phyloP scores from a whole-genome alignment of 2,113 vertebrate species.

The Orcinus orca region DNA sequence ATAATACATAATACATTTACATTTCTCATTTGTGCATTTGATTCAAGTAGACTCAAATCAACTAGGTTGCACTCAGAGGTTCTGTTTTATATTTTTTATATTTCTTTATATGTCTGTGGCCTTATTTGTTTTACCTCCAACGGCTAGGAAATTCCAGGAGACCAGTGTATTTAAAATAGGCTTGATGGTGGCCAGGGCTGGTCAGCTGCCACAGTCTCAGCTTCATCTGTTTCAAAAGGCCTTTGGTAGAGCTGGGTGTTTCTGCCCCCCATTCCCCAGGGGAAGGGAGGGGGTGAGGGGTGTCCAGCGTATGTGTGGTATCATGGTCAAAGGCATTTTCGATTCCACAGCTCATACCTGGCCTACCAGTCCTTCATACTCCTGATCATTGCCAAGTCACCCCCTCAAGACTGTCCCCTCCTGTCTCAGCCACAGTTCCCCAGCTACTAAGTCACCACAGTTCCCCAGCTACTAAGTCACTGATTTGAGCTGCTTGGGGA shows the following conservation, averaged over 20 bases:
- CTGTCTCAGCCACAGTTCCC: not conserved
- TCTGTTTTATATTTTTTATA: not conserved
- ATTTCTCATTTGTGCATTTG: not conserved
- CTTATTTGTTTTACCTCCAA: not conserved
- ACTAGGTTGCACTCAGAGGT: not conserved
- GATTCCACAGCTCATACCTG: not conserved
- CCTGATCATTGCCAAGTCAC: not conserved
- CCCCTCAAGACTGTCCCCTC: not conserved
- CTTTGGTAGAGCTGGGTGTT: not conserved
- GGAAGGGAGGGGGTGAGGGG: not conserved
- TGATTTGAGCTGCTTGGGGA: not conserved
- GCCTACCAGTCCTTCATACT: not conserved
- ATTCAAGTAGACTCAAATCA: not conserved
- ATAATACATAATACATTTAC: not conserved
- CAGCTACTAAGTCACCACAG: not conserved
- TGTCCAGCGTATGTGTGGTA: rapidly evolving
- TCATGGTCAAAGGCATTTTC: not conserved
- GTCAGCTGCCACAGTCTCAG: not conserved
- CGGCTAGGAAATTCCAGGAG: not conserved
- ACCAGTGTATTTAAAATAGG: not conserved
- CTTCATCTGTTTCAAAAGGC: not conserved
- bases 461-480: not conserved
- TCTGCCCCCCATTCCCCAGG: not conserved
- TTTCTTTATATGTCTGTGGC: not conserved
- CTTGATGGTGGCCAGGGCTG: not conserved